Evolutionary conservation across 1,140 invertebrate genomes (phyloP).

Genomic region (Drosophila athabasca): DNA sequence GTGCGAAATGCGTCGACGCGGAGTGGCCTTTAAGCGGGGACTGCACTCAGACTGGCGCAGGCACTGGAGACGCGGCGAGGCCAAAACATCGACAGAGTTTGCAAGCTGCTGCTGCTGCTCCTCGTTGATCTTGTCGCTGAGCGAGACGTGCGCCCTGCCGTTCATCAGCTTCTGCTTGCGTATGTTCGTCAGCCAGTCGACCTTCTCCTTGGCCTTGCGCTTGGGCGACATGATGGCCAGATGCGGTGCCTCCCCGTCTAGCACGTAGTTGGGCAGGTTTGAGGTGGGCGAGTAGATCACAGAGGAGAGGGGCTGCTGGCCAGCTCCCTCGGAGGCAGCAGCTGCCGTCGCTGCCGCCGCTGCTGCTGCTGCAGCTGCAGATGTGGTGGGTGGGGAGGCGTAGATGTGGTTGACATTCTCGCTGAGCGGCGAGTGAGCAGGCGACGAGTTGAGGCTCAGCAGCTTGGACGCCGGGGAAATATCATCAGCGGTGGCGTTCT

Average conservation of each 20-base stretch:
- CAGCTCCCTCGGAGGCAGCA: not conserved
- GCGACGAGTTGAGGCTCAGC: slow-evolving; percentile 14
- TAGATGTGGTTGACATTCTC: slow-evolving; percentile 66
- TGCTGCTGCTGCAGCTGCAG: slow-evolving; percentile 39
- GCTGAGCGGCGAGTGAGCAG: slow-evolving; percentile 61
- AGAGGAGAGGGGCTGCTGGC: slow-evolving; percentile 20
- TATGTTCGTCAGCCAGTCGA: slow-evolving; percentile 90
- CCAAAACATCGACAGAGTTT: slow-evolving; percentile 38
- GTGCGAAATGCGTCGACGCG: slow-evolving; percentile 67
- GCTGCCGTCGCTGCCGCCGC: slow-evolving; percentile 21
- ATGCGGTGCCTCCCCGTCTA: slow-evolving; percentile 90
- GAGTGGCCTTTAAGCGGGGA: slow-evolving; percentile 55
- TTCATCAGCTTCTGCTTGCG: slow-evolving; percentile 85
- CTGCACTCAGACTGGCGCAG: slow-evolving; percentile 74
- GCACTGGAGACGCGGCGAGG: slow-evolving; percentile 71
- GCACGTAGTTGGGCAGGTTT: slow-evolving; percentile 90
- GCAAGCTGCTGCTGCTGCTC: slow-evolving; percentile 37
- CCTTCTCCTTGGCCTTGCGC: slow-evolving; percentile 86
- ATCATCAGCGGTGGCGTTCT: slow-evolving; percentile 58
- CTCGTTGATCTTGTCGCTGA: slow-evolving; percentile 71
- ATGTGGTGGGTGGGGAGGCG: slow-evolving; percentile 67
- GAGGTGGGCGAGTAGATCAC: slow-evolving; percentile 87
- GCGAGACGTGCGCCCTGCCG: slow-evolving; percentile 51
- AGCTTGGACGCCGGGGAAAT: slow-evolving; percentile 40
- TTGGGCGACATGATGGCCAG: slow-evolving; percentile 88